A percentile compares a stretch with the other conserved stretches of the same genome.
Evolutionary conservation across 2,888 invertebrate genomes (phyloP).

Genomic region (Stenchaetothrips biformis): DNA sequence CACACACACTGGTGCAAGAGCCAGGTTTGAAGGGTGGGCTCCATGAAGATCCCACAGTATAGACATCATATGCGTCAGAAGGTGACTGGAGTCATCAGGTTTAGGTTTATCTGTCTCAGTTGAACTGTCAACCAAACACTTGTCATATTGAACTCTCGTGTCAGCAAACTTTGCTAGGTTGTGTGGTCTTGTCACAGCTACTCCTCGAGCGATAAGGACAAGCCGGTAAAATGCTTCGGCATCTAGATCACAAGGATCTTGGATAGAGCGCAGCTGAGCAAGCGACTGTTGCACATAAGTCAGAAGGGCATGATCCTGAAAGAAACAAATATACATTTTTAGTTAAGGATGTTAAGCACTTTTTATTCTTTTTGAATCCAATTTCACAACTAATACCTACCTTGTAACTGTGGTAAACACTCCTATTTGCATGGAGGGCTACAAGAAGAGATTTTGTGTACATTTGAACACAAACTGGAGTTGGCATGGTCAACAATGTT

Average conservation of each 20-base stretch:
- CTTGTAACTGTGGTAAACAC: conserved; percentile 81
- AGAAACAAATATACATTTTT: conserved; percentile 29
- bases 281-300: conserved; percentile 68
- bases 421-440: conserved; percentile 67
- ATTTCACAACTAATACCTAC: conserved; percentile 45
- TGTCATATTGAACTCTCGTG: conserved; percentile 40
- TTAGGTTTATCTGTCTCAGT: conserved; percentile 40
- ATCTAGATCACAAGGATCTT: conserved; percentile 66
- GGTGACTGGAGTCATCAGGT: conserved; percentile 51
- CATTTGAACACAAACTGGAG: conserved; percentile 65
- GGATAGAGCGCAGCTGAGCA: conserved; percentile 56
- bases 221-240: conserved; percentile 87
- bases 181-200: conserved; percentile 77
- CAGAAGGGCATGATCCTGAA: conserved; percentile 76
- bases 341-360: background rate
- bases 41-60: conserved; percentile 67
- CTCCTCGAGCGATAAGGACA: conserved; percentile 74
- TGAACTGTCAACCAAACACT: background rate
- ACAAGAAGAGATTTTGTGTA: conserved; percentile 79
- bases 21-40: conserved; percentile 64
- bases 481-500: conserved; percentile 61
- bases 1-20: conserved; percentile 75
- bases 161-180: conserved; percentile 69
- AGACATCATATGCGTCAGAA: conserved; percentile 66
- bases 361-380: conserved; percentile 10